Conservation (phyloP, 2,797 vertebrate genomes). For the Gallinago nigripennis region DNA sequence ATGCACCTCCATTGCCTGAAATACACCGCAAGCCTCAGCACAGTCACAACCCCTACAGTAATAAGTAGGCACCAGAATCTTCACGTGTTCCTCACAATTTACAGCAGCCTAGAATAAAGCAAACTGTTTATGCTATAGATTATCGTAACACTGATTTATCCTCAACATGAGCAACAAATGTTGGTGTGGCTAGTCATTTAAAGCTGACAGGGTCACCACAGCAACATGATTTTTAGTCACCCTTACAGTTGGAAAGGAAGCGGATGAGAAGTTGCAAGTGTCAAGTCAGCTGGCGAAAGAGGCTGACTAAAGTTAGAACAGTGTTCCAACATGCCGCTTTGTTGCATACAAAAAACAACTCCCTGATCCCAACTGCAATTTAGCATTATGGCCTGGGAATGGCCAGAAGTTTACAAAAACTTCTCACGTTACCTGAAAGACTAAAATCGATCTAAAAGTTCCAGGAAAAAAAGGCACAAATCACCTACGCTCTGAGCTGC, state of each 20-base stretch:
- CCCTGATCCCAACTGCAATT: neutral
- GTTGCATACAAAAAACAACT: neutral
- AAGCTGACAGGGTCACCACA: constrained; percentile 50
- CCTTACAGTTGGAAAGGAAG: constrained; percentile 39
- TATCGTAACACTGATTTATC: neutral
- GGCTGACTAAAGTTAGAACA: neutral
- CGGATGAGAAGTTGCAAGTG: neutral
- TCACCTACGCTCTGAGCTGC: neutral
- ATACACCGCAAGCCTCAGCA: neutral
- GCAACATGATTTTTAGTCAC: constrained; percentile 37
- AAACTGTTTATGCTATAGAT: neutral
- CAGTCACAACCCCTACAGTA: neutral
- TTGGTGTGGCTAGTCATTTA: constrained; percentile 23
- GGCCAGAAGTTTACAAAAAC: neutral
- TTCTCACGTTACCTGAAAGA: neutral
- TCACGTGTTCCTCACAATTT: neutral
- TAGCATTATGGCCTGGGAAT: neutral
- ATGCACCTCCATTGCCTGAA: neutral
- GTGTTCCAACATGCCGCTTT: neutral
- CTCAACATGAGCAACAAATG: neutral
- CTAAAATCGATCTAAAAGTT: neutral
- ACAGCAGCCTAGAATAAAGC: neutral
- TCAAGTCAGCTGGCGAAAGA: neutral
- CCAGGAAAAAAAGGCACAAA: neutral
- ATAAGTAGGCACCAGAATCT: neutral